These are phyloP conservation scores for Triplophysa yarkandensis DNA, from an alignment of 2,797 vertebrate species.

Conservation along the genomic window DNA sequence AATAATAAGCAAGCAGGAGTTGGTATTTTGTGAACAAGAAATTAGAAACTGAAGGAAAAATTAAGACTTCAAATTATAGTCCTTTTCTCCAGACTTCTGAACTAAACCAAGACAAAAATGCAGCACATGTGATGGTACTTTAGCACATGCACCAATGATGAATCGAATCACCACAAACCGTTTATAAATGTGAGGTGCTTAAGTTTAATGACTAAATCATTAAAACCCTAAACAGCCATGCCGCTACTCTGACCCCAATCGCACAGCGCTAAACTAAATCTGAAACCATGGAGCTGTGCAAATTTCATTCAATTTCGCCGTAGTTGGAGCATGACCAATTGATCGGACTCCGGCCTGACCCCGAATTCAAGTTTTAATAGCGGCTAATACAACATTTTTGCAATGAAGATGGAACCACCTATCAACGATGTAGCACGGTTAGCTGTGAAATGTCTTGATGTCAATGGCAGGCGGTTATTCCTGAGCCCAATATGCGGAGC, in stretches of 20 bases:
- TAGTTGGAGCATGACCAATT: conserved; percentile 14
- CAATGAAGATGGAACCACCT: conserved; percentile 29
- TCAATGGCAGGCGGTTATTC: conserved; percentile 20
- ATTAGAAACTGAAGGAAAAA: conserved; percentile 24
- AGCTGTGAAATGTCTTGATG: conserved; percentile 36
- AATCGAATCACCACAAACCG: conserved; percentile 7
- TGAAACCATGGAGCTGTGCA: conserved; percentile 9
- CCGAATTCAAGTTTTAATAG: conserved; percentile 10
- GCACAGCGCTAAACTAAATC: conserved; percentile 5
- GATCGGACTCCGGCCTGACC: conserved; percentile 19
- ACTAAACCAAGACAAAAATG: background rate
- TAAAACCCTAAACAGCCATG: conserved; percentile 26
- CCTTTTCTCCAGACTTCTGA: background rate
- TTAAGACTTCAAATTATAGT: conserved; percentile 3
- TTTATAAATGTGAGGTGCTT: conserved; percentile 7
- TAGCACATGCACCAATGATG: background rate
- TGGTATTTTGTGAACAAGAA: conserved; percentile 27
- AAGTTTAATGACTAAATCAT: conserved; percentile 22
- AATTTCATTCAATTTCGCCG: conserved; percentile 22
- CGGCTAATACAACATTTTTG: conserved; percentile 27
- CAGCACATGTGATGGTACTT: background rate
- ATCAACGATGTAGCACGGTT: conserved; percentile 21
- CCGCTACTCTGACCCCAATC: background rate
- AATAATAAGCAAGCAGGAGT: conserved; percentile 10
- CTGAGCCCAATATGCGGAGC: conserved; percentile 12